Evolutionary conservation across 2,888 invertebrate species (phyloP), one percentile per base, ranked within the genome.

Genomic region (Ectemnius lituratus): DNA sequence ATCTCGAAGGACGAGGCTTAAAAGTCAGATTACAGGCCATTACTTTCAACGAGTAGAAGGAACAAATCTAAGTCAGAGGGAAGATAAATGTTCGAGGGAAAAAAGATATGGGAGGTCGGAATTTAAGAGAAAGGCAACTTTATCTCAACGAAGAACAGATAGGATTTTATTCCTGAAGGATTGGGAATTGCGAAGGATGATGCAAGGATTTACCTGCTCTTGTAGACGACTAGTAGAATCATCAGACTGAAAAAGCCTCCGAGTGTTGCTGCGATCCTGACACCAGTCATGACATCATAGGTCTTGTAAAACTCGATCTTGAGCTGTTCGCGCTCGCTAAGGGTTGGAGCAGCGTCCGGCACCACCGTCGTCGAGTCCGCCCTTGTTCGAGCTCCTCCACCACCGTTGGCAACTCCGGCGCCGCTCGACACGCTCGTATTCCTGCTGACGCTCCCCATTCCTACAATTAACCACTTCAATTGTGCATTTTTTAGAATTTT

Each of bases 281-380:
- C 94, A 82, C 97, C 97, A 86, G 97, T 97, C 97, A 97, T 97
- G 91, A 96, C 96, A 93, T 97, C 97, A 92, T 98, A 98, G 49
- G 97, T 96, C 86, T 95, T 95, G 93, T 96, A 97, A 92, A 96
- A 97, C 90, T 96, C 96, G 86, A 94, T 93, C 87, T 95, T 95
- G 86, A 94, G 93, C 87, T 94, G 94, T 89, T 95, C 95, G 69
- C 94, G 93, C 85, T 94, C 94, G 84, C 88, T 91, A 77, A 90
- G 84, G 72, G 91, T 89, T 79, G 90, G 90, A 81, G 85, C 84
- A 78, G 87, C 85, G 70, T 88, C 90, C 81, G 92, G 93, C 82
- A 90, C 92, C 88, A 92, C 92, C 73, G 86, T 85, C 91, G 88
- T 80, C 92, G 91, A 80, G 92, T 91, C 90, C 93, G 92, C 89